Percentiles rank a stretch among this genome's conserved stretches.
Conservation (phyloP, 2,113 vertebrate species). For the Anser cygnoides region DNA sequence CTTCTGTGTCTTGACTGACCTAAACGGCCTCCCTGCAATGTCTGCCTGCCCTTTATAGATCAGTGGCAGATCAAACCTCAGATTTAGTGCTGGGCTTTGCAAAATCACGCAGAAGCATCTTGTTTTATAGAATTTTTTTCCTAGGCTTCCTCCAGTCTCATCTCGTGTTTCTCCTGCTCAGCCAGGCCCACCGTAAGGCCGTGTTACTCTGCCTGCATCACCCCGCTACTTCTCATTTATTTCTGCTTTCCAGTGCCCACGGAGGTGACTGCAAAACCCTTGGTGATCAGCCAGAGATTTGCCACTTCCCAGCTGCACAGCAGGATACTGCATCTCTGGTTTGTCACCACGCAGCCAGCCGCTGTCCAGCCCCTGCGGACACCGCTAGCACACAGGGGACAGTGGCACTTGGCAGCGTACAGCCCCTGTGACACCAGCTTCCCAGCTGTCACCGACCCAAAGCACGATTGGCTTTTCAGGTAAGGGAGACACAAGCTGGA, state of each 20-base stretch:
- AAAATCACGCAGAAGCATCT: neutral
- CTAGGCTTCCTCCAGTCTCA: neutral
- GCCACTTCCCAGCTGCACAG: neutral
- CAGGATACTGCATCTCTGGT: neutral
- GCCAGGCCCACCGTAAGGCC: neutral
- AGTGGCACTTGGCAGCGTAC: neutral
- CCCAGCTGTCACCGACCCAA: neutral
- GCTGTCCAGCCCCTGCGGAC: neutral
- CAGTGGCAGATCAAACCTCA: neutral
- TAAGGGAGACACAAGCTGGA: neutral
- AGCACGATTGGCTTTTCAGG: neutral
- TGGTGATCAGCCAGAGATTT: neutral
- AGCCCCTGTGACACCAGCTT: neutral
- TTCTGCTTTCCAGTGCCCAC: neutral
- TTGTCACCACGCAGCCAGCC: rapidly evolving
- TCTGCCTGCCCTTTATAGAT: neutral
- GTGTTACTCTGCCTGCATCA: neutral
- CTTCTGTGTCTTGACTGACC: neutral
- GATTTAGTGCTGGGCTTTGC: slow-evolving; percentile 22
- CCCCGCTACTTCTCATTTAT: neutral
- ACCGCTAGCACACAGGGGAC: neutral
- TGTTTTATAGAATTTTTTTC: neutral
- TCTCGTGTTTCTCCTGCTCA: neutral
- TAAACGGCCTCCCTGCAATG: neutral
- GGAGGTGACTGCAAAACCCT: neutral